Evolutionary conservation across 2,888 invertebrate genomes (phyloP), one percentile per base, ranked within the genome.

Genomic region (Polydrusus cervinus): DNA sequence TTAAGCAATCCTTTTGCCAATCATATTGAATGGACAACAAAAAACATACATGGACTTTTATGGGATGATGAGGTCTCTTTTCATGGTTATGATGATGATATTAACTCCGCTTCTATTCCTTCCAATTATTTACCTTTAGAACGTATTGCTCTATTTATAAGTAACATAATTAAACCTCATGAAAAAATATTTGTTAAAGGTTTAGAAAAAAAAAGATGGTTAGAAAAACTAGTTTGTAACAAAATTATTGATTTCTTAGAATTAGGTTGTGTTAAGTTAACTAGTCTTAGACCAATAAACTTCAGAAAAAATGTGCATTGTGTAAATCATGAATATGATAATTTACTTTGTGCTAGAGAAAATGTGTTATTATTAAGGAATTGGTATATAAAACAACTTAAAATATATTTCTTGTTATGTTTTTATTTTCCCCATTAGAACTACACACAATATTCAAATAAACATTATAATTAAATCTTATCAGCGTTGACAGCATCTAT

Each of bases 91-190:
- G 25, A 25, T 25, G 1, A 25, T 53, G 11, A 25, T 53, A n/a
- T n/a, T n/a, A n/a, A n/a, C n/a, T n/a, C n/a, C n/a, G n/a, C n/a
- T n/a, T n/a, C n/a, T n/a, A n/a, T n/a, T n/a, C n/a, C n/a, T n/a
- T 53, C 25, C 25, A 53, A 11, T 51, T 51, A 51, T 18, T 18
- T 51, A 18, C 18, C 51, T 18, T 51, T 16, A 16, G 51, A 51
- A 51, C 16, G 14, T 47, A 47, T 47, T 47, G 6, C 47, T 47
- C 10, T 6, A 9, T 47, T 47, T 47, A 47, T 47, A 47, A 47
- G 5, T 5, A 47, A 47, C 3, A 47, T n/a, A 13, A 47, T 47
- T 47, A n/a, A n/a, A n/a, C 13, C 10, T 13, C 2, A 47, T 13
- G 14, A 47, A 47, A 47, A 7, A 47, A 47, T 40, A 11, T 40